These are phyloP conservation scores for Cerastis rubricosa DNA, from an alignment of 2,888 invertebrate species.

Conservation along the genomic window DNA sequence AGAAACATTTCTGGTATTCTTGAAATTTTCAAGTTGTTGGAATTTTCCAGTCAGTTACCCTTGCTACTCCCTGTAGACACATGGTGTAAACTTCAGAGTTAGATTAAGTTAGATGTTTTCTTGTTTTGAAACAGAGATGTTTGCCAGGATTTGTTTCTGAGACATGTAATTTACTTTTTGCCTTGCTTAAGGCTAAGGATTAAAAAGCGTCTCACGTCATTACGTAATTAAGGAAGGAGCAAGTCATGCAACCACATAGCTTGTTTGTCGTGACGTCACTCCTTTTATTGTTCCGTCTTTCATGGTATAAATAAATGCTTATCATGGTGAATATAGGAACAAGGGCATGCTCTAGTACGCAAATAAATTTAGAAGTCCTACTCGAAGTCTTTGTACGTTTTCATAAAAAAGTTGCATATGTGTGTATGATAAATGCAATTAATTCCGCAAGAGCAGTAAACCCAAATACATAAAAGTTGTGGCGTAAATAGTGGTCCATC, in stretches of 20 bases:
- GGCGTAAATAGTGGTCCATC: no score
- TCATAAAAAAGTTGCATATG: background rate
- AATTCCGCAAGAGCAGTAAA: no score
- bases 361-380: background rate
- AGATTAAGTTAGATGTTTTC: slow-evolving; percentile 21
- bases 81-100: slow-evolving; percentile 13
- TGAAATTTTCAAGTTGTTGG: background rate
- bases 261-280: background rate
- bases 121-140: slow-evolving; percentile 10
- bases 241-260: background rate
- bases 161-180: slow-evolving; percentile 10
- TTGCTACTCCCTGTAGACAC: background rate
- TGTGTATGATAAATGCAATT: background rate
- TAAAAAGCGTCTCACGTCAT: background rate
- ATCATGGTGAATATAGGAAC: background rate
- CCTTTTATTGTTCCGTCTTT: background rate
- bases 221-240: slow-evolving; percentile 2
- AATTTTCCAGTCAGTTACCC: background rate
- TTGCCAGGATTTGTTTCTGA: slow-evolving; percentile 12
- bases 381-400: background rate
- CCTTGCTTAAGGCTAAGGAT: background rate
- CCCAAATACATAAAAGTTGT: no score
- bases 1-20: background rate
- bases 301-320: background rate
- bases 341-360: background rate